These are phyloP conservation scores for Stenchaetothrips biformis DNA, from an alignment of 2,888 invertebrate genomes.

Conservation along the genomic window DNA sequence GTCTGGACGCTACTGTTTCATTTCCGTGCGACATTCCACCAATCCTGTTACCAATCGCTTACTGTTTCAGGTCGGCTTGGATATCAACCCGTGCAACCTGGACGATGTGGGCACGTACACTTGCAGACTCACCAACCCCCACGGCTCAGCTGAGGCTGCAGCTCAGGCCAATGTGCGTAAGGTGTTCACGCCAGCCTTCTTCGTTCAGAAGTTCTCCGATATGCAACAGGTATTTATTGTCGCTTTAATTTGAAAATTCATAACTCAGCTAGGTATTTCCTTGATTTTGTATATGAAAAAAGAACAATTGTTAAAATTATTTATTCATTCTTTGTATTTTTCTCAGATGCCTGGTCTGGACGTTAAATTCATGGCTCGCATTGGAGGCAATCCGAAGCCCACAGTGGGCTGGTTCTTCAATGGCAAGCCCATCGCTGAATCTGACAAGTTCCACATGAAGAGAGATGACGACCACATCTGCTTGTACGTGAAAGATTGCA, in stretches of 20 bases:
- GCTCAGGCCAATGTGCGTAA: constrained; percentile 72
- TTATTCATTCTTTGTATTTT: constrained; percentile 31
- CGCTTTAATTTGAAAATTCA: no score
- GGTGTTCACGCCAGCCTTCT: constrained; percentile 72
- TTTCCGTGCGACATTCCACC: no score
- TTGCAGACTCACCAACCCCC: constrained; percentile 69
- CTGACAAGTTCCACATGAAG: constrained; percentile 68
- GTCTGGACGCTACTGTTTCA: no score
- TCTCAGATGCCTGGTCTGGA: constrained; percentile 65
- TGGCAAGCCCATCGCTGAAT: constrained; percentile 60
- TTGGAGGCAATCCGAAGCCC: constrained; percentile 76
- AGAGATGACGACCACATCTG: constrained; percentile 75
- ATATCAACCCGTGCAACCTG: constrained; percentile 63
- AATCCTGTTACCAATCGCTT: no score
- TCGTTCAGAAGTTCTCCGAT: constrained; percentile 68
- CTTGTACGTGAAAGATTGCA: constrained; percentile 66
- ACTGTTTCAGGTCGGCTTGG: constrained; percentile 58
- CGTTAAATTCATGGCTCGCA: constrained; percentile 76
- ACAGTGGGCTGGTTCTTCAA: constrained; percentile 84
- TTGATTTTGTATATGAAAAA: neutral
- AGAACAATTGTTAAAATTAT: constrained; percentile 26
- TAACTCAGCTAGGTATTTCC: neutral
- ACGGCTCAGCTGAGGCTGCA: constrained; percentile 66
- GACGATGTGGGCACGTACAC: constrained; percentile 73
- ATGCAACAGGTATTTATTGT: constrained; percentile 54